Conservation (phyloP, 2,888 invertebrate species). For the Eretmocerus hayati region DNA sequence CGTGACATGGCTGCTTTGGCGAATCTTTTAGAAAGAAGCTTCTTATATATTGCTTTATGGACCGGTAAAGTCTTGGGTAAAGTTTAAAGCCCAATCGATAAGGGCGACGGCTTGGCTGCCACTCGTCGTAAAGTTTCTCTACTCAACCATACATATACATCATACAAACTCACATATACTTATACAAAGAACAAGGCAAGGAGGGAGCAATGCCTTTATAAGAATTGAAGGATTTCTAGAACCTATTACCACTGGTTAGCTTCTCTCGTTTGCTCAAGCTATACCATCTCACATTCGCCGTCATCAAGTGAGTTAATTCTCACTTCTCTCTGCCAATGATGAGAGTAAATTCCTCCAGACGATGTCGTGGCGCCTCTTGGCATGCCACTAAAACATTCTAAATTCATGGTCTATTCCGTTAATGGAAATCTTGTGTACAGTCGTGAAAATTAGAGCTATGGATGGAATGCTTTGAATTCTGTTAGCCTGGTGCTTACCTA, state of each 20-base stretch:
- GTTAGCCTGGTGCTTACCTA: too few relatives aligned
- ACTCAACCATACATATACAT: too few relatives aligned
- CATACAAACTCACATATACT: too few relatives aligned
- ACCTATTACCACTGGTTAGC: not conserved
- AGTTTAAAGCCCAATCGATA: slow-evolving; percentile 17
- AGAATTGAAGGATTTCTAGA: not conserved
- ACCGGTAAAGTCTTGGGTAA: slow-evolving; percentile 11
- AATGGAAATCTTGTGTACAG: too few relatives aligned
- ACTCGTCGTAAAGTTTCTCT: not conserved
- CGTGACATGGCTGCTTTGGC: not conserved
- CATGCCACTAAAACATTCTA: too few relatives aligned
- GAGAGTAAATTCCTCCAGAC: too few relatives aligned
- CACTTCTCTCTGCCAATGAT: not conserved
- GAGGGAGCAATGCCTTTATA: slow-evolving; percentile 5
- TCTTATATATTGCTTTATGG: slow-evolving; percentile 13
- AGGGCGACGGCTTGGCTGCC: not conserved
- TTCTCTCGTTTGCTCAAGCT: not conserved
- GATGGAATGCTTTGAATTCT: too few relatives aligned
- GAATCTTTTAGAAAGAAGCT: slow-evolving; percentile 6
- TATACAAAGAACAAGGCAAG: not conserved
- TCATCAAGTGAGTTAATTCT: not conserved
- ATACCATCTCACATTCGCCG: too few relatives aligned
- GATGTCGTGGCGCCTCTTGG: too few relatives aligned
- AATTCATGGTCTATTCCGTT: too few relatives aligned
- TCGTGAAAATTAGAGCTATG: too few relatives aligned